Conservation (phyloP, 2,113 vertebrate genomes). For the Megaleporinus macrocephalus region DNA sequence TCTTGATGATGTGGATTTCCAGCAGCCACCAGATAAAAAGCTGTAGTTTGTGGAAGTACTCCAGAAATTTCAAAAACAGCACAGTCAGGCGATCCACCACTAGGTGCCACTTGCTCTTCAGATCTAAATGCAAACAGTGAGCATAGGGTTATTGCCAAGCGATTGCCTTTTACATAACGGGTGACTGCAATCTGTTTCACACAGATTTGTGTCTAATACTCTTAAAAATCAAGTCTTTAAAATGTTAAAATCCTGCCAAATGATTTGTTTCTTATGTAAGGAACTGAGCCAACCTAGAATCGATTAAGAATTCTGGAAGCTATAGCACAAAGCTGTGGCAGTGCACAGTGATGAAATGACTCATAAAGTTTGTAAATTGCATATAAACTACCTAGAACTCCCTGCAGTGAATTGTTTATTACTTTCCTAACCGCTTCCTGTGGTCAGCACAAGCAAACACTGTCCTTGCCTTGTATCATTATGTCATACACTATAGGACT, state of each 20-base stretch:
- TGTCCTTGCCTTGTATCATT: not conserved
- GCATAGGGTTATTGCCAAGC: not conserved
- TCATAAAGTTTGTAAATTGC: not conserved
- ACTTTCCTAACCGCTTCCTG: not conserved
- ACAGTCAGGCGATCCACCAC: slow-evolving; percentile 96
- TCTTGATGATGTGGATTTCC: slow-evolving; percentile 97
- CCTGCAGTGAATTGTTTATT: not conserved
- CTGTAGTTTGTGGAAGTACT: slow-evolving; percentile 96
- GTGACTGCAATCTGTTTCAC: not conserved
- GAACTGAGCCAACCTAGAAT: not conserved
- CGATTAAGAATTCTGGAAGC: not conserved
- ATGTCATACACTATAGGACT: not conserved
- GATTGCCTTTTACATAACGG: too few species aligned
- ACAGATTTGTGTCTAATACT: not conserved
- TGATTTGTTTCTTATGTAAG: not conserved
- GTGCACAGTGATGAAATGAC: not conserved
- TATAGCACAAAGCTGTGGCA: not conserved
- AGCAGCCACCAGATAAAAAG: slow-evolving; percentile 97
- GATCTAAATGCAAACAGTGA: slow-evolving; percentile 73
- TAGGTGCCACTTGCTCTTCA: slow-evolving; percentile 95
- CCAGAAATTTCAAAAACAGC: slow-evolving; percentile 94
- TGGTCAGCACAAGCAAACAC: not conserved
- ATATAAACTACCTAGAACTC: not conserved
- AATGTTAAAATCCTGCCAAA: too few species aligned
- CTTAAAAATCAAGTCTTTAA: not conserved